Base-by-base conservation (phyloP, 2,113 vertebrate genomes). In the Petromus typicus region DNA sequence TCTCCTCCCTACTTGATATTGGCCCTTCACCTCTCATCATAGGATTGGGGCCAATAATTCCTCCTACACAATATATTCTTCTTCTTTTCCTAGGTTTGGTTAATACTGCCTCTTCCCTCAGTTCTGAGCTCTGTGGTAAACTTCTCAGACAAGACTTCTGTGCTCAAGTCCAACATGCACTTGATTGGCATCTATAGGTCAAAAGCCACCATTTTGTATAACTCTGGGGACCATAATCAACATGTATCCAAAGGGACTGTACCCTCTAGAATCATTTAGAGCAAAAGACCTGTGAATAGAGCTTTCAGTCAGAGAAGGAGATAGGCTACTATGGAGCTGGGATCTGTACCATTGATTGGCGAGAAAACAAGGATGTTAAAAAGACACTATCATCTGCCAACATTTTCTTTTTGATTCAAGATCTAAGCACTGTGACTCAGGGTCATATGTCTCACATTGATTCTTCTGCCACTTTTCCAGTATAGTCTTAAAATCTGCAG, bases 321-420 rank as follows among this genome's bases (percentile, higher is more conserved):
- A 81, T 6, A 43, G 57, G 23, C 10, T 61, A 48, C 25, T 14
- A 37, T 23, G 8, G 37, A 34, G 5, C 40, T 4, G 5, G 56
- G 45, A 78, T 71, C 66, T 76, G 51, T 13, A 51, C 32, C 37
- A 54, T 0, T 45, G 14, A 64, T 18, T 14, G 4, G 17, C 25
- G n/a, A 95, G 34, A 45, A n/a, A 45, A 43, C 17, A n/a, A 75
- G 43, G 23, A 27, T 40, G 83, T 73, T 14, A 79, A 71, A 81
- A 67, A 67, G 40, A 69, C 0, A 43, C 14, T n/a, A 43, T 10
- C 73, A 51, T 10, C 34, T 45, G 59, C 32, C 43, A 48, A 78
- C 13, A 54, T 80, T 51, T 64, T 76, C 22, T 78, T 66, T 85
- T 54, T 86, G 91, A 86, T 30, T 86, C 13, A 43, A 61, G 30